phyloP scores from a whole-genome alignment of 1,140 invertebrate species.

The Drosophila virilis region DNA sequence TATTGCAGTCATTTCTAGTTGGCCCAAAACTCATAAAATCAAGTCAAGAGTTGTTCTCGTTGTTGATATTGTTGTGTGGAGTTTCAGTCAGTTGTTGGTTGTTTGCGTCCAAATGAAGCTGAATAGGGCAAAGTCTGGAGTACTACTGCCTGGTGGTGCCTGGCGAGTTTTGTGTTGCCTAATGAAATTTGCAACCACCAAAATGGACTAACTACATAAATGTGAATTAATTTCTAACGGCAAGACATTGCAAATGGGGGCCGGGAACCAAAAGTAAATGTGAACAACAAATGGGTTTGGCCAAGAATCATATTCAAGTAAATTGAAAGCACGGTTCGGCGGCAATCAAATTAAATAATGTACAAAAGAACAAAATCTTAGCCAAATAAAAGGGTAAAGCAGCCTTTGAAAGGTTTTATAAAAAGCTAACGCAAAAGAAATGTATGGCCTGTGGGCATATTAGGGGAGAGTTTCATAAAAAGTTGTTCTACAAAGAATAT shows the following conservation, averaged over 20 bases:
- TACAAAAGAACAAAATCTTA: conserved; percentile 1
- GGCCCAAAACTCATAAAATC: conserved; percentile 77
- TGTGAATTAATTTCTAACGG: conserved; percentile 70
- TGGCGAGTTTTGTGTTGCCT: conserved; percentile 15
- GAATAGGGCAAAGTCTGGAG: conserved; percentile 13
- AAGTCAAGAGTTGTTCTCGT: conserved; percentile 61
- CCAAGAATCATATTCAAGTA: conserved; percentile 19
- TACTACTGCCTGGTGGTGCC: not conserved
- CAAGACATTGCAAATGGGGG: conserved; percentile 59
- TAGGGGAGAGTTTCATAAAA: not conserved
- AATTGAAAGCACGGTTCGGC: conserved; percentile 19
- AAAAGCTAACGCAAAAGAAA: not conserved
- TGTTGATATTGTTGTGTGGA: conserved; percentile 33
- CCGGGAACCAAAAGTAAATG: conserved; percentile 11
- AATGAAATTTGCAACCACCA: conserved; percentile 77
- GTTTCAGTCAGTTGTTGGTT: conserved; percentile 27
- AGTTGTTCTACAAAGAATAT: not conserved
- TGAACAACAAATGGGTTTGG: conserved; percentile 58
- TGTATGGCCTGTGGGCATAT: not conserved
- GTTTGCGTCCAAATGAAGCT: conserved; percentile 49
- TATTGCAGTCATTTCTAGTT: conserved; percentile 76
- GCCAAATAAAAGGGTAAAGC: not conserved
- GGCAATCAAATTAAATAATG: conserved; percentile 18
- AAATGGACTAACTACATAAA: conserved; percentile 70
- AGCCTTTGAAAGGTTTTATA: not conserved